phyloP scores from a whole-genome alignment of 1,140 invertebrate genomes.

The Pogonomyrmex barbatus region DNA sequence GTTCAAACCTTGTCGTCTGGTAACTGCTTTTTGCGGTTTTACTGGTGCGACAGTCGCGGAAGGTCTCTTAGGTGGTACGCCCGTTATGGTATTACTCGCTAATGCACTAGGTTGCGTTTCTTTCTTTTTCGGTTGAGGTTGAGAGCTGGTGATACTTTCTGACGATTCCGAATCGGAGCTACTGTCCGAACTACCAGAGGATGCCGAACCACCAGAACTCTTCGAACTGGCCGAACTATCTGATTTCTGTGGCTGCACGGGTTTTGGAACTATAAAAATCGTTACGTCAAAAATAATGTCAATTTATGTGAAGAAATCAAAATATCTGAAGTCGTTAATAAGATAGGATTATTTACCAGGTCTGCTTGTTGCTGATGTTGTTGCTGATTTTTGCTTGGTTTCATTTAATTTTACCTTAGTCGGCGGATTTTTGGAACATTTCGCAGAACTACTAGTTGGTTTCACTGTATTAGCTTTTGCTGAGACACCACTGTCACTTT shows the following conservation, averaged over 20 bases:
- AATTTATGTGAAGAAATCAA: not conserved
- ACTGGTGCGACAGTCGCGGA: slow-evolving; percentile 82
- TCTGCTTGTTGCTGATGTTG: slow-evolving; percentile 74
- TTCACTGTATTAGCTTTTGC: slow-evolving; percentile 80
- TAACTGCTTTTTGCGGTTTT: slow-evolving; percentile 83
- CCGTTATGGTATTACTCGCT: slow-evolving; percentile 73
- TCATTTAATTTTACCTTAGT: slow-evolving; percentile 80
- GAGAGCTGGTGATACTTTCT: slow-evolving; percentile 81
- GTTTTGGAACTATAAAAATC: slow-evolving; percentile 69
- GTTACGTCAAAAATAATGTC: not conserved
- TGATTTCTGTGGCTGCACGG: slow-evolving; percentile 78
- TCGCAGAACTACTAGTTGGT: slow-evolving; percentile 73
- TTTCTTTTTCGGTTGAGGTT: slow-evolving; percentile 83
- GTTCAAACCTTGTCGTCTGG: slow-evolving; percentile 81
- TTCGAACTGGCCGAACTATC: slow-evolving; percentile 85
- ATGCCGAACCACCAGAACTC: slow-evolving; percentile 83
- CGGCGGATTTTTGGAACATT: slow-evolving; percentile 77
- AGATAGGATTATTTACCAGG: slow-evolving; percentile 75
- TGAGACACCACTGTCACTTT: slow-evolving; percentile 87
- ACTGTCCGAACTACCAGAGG: slow-evolving; percentile 83
- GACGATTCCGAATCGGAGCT: slow-evolving; percentile 86
- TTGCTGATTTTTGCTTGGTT: slow-evolving; percentile 76
- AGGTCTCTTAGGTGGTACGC: slow-evolving; percentile 83
- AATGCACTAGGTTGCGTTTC: slow-evolving; percentile 77
- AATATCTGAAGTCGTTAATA: not conserved